phyloP scores from a whole-genome alignment of 2,113 vertebrate species.

The Pelobates fuscus region DNA sequence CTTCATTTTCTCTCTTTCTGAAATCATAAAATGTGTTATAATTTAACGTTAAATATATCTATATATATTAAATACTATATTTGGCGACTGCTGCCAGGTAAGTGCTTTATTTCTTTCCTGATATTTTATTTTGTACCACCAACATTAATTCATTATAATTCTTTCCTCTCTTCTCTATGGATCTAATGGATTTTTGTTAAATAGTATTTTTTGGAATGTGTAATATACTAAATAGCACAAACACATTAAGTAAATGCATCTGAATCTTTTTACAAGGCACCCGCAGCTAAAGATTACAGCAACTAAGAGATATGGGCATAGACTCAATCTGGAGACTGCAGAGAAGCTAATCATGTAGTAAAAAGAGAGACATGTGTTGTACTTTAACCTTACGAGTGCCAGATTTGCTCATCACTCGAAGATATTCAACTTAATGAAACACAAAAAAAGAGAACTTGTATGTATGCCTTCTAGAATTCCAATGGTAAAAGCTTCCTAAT shows the following conservation, averaged over 20 bases:
- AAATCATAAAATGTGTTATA: conserved; percentile 28
- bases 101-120: not conserved
- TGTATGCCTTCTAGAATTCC: too few relatives aligned
- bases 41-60: conserved; percentile 16
- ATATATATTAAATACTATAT: conserved; percentile 21
- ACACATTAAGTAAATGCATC: not conserved
- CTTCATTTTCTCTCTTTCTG: conserved; percentile 15
- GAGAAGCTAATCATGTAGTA: not conserved
- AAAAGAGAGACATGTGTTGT: too few relatives aligned
- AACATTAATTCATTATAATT: not conserved
- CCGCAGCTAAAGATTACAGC: not conserved
- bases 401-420: too few relatives aligned
- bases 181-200: not conserved
- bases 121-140: not conserved
- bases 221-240: not conserved
- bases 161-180: too few relatives aligned
- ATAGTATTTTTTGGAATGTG: not conserved
- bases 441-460: too few relatives aligned
- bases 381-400: too few relatives aligned
- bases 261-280: not conserved
- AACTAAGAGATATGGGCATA: not conserved
- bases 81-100: conserved; percentile 18
- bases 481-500: too few relatives aligned
- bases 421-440: too few relatives aligned
- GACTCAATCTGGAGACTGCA: conserved; percentile 1